These are phyloP conservation scores for Oryzias melastigma DNA, from an alignment of 2,113 vertebrate genomes.

Conservation along the genomic window DNA sequence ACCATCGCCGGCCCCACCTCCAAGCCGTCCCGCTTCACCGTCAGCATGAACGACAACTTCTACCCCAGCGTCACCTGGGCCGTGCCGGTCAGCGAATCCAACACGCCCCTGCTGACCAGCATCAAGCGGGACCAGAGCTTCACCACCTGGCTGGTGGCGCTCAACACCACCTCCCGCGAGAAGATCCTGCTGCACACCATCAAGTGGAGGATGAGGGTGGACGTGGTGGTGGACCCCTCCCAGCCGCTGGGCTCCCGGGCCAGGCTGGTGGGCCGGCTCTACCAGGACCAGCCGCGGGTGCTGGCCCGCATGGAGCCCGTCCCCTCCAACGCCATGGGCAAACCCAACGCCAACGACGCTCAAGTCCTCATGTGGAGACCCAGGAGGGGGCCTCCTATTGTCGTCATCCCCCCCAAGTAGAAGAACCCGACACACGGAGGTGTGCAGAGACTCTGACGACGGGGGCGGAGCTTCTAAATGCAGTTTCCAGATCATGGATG, in stretches of 20 bases:
- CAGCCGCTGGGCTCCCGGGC: conserved; percentile 90
- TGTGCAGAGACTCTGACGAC: conserved; percentile 16
- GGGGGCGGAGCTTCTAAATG: not conserved
- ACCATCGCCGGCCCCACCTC: conserved; percentile 91
- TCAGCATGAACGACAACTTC: conserved; percentile 99
- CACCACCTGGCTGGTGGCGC: conserved; percentile 97
- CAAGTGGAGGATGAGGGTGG: conserved; percentile 97
- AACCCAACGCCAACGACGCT: conserved; percentile 96
- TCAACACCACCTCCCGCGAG: conserved; percentile 92
- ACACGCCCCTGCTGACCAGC: conserved; percentile 89
- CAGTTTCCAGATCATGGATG: not conserved
- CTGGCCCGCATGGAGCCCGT: conserved; percentile 95
- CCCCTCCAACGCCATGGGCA: conserved; percentile 89
- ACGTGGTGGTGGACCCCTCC: conserved; percentile 90
- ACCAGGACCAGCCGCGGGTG: conserved; percentile 94
- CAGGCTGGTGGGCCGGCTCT: conserved; percentile 86
- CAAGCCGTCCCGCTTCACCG: conserved; percentile 91
- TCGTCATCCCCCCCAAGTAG: conserved; percentile 96
- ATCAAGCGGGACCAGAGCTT: conserved; percentile 99
- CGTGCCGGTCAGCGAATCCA: conserved; percentile 95
- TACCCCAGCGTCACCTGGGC: conserved; percentile 99
- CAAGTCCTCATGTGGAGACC: conserved; percentile 99
- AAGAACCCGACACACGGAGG: conserved; percentile 6
- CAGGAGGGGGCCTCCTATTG: conserved; percentile 87
- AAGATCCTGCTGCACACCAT: conserved; percentile 97